A percentile compares a stretch with the other conserved stretches of the same genome.
Conservation (phyloP, 2,797 vertebrate genomes). For the Sebastes vulpes region DNA sequence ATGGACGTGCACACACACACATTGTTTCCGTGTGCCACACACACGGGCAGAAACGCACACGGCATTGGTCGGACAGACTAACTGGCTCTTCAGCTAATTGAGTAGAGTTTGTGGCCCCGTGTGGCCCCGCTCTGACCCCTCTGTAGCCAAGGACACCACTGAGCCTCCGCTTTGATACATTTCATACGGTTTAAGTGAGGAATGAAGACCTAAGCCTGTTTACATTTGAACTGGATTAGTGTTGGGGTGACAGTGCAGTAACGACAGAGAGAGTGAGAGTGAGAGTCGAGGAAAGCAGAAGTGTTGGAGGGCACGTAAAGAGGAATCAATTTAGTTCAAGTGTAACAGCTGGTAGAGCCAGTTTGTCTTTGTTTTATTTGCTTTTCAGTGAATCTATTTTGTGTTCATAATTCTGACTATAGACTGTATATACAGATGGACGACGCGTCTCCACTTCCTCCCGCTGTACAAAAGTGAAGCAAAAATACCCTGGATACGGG, state of each 20-base stretch:
- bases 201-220: constrained; percentile 90
- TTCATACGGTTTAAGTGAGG: constrained; percentile 93
- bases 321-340: constrained; percentile 12
- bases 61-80: constrained; percentile 82
- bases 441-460: background rate
- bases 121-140: constrained; percentile 81
- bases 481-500: no score
- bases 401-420: background rate
- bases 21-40: constrained; percentile 31
- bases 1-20: constrained; percentile 43
- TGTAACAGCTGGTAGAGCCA: constrained; percentile 12
- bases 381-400: background rate
- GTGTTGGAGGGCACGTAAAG: background rate
- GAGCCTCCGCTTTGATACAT: constrained; percentile 94
- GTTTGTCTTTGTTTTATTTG: background rate
- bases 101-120: constrained; percentile 87
- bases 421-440: no score
- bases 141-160: constrained; percentile 86
- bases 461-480: no score
- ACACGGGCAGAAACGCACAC: constrained; percentile 52
- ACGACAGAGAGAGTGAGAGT: constrained; percentile 40
- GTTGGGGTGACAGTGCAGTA: constrained; percentile 83
- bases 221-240: constrained; percentile 90
- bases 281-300: constrained; percentile 51
- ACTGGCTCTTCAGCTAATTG: constrained; percentile 87